These are phyloP conservation scores for Hirtodrosophila trivittata DNA, from an alignment of 2,888 invertebrate genomes.

Conservation along the genomic window DNA sequence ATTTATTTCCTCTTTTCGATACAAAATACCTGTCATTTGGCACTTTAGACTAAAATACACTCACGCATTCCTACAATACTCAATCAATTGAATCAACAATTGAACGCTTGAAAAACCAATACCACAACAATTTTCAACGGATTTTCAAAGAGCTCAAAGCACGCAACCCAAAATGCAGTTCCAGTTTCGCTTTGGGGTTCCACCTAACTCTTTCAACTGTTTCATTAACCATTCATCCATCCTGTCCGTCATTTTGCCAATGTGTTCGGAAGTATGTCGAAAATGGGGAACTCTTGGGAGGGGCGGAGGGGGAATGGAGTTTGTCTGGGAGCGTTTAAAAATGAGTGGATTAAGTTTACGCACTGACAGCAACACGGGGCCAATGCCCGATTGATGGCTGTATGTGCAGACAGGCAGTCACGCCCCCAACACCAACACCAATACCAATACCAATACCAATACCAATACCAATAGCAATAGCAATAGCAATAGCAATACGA, in stretches of 20 bases:
- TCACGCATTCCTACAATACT: constrained; percentile 9
- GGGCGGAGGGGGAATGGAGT: background rate
- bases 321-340: constrained; percentile 33
- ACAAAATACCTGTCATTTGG: background rate
- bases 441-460: constrained; percentile 1
- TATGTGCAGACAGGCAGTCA: constrained; percentile 23
- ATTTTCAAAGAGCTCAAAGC: constrained; percentile 9
- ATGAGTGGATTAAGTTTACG: constrained; percentile 40
- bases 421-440: background rate
- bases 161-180: constrained; percentile 1
- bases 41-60: background rate
- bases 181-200: background rate
- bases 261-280: too few species aligned
- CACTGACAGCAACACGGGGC: constrained; percentile 36
- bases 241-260: constrained; percentile 15
- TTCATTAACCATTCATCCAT: constrained; percentile 34
- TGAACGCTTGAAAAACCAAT: constrained; percentile 27
- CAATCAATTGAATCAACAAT: constrained; percentile 31
- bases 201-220: constrained; percentile 16
- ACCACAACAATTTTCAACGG: constrained; percentile 18
- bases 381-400: constrained; percentile 20
- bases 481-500: background rate
- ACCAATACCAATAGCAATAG: constrained; percentile 26
- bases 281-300: too few species aligned
- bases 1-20: background rate